Evolutionary conservation across 2,113 vertebrate species (phyloP).

Genomic region (Phalacrocorax pelagicus): DNA sequence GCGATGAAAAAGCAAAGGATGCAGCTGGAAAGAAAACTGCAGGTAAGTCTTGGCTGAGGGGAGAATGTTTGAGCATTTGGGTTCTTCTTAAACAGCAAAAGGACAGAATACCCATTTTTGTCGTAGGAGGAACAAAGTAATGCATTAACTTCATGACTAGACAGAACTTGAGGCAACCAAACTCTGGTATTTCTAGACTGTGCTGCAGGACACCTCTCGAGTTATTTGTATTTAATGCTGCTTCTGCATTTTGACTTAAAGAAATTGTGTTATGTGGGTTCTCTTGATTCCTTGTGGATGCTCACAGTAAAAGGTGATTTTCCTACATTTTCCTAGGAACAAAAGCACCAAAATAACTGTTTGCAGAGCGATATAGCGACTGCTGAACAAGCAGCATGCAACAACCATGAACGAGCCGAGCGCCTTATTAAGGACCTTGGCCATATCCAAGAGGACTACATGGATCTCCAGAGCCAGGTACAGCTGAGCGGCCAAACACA

Average conservation of each 20-base stretch:
- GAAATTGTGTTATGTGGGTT: neutral
- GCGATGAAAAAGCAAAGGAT: constrained; percentile 52
- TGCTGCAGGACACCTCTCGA: neutral
- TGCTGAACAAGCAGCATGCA: constrained; percentile 49
- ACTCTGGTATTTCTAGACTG: neutral
- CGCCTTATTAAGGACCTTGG: constrained; percentile 45
- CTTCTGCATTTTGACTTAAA: neutral
- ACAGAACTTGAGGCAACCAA: neutral
- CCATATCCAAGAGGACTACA: constrained; percentile 47
- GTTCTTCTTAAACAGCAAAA: neutral
- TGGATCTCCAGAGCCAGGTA: constrained; percentile 69
- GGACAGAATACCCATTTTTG: neutral
- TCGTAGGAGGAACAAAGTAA: neutral
- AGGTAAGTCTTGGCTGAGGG: constrained; percentile 41
- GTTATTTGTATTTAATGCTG: neutral
- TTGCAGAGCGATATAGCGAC: constrained; percentile 56
- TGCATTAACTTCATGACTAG: neutral
- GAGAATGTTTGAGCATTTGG: neutral
- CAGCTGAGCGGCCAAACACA: fast-evolving
- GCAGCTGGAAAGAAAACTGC: constrained; percentile 70
- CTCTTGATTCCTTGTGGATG: neutral
- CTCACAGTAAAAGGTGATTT: neutral
- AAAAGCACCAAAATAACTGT: constrained; percentile 42
- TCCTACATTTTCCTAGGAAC: constrained; percentile 42
- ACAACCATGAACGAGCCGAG: constrained; percentile 46